Evolutionary conservation across 2,888 invertebrate species (phyloP).

Genomic region (Onthophagus sagittarius): DNA sequence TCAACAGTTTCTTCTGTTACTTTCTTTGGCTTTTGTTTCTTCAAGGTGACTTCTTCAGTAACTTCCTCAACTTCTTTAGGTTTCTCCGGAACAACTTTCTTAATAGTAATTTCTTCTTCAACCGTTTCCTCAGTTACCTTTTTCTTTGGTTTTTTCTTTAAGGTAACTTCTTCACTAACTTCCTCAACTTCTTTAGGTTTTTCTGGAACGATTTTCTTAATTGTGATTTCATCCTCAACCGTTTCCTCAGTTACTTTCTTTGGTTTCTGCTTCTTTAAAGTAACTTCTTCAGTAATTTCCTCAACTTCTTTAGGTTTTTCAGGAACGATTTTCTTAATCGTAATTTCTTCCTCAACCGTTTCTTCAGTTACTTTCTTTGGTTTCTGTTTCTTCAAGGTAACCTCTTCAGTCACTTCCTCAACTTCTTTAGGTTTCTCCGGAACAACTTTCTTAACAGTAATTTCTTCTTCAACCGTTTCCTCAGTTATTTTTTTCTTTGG

Average conservation of each 20-base stretch:
- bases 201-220: slow-evolving; percentile 24
- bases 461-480: slow-evolving; percentile 33
- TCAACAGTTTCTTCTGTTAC: slow-evolving; percentile 30
- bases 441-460: slow-evolving; percentile 29
- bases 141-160: slow-evolving; percentile 33
- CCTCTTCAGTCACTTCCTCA: slow-evolving; percentile 33
- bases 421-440: slow-evolving; percentile 27
- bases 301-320: slow-evolving; percentile 21
- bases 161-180: slow-evolving; percentile 36
- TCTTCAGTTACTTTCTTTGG: slow-evolving; percentile 28
- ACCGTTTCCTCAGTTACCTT: slow-evolving; percentile 43
- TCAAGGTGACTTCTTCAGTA: slow-evolving; percentile 36
- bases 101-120: slow-evolving; percentile 48
- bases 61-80: slow-evolving; percentile 32
- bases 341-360: slow-evolving; percentile 34
- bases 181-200: slow-evolving; percentile 24
- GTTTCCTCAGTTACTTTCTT: slow-evolving; percentile 37
- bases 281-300: slow-evolving; percentile 44
- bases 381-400: slow-evolving; percentile 43
- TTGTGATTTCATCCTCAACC: slow-evolving; percentile 30
- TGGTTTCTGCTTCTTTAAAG: slow-evolving; percentile 43
- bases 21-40: slow-evolving; percentile 38
- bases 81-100: slow-evolving; percentile 39
- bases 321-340: slow-evolving; percentile 36
- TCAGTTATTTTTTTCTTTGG: slow-evolving; percentile 32